Base-by-base conservation (phyloP, 30 jellyfish, hydroid and myxozoan genomes). In the Cassiopea andromeda region DNA sequence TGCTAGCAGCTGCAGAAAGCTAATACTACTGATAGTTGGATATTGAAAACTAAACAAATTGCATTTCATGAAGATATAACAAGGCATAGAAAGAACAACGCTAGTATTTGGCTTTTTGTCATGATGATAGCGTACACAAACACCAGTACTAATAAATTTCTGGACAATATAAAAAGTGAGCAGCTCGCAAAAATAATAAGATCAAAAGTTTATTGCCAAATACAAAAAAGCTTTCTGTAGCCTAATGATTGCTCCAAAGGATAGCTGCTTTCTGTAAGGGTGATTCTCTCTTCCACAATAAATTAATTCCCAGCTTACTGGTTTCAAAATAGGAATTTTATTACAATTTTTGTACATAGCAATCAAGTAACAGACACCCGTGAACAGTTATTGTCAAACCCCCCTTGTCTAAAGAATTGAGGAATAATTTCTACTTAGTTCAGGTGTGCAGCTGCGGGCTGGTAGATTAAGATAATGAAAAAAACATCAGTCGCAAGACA, bases 391-490 rank as follows among this genome's bases (percentile, higher is more conserved):
- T 50, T 14, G 50, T 70, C 54, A 10, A 70, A 70, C 79, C 79
- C 79, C 79, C 79, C 46, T 70, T 43, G 18, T 16, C n/a, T 3
- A 27, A 70, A 43, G 49, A 70, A 70, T 3, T n/a, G 73, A 64
- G 19, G 73, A 64, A 64, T 5, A 14, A 9, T 64, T 64, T 64
- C 73, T 14, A 64, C 27, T 64, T 64, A 64, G 73, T 14, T 2
- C 19, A 17, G 64, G 64, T 54, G n/a, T 18, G 50, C 86, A 77
- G 86, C 86, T 77, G 86, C 76, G 48, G 7, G n/a, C 16, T 13
- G 73, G 17, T 60, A 45, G 86, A 77, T 77, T 77, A 77, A 16
- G 75, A 49, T 77, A 60, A 77, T 77, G 73, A 48, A 77, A 77
- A 49, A 77, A 18, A 54, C 86, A 77, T 77, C 86, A 77, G 18